Evolutionary conservation across 1,140 invertebrate species (phyloP).

Genomic region (Metaphire vulgaris): DNA sequence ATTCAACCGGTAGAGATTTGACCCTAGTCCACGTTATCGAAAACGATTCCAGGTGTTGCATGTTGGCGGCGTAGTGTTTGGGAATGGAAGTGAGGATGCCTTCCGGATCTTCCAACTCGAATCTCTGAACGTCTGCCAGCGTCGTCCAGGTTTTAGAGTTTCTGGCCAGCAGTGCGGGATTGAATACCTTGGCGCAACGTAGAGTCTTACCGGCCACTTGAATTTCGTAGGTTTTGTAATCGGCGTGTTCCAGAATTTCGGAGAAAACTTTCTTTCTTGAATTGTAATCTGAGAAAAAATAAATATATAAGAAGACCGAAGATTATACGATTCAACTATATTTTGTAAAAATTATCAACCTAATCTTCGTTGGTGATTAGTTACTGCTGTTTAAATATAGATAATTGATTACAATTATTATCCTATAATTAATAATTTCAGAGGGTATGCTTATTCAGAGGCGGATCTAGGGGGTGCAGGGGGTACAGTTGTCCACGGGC

Average conservation of each 20-base stretch:
- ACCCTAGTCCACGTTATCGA: constrained; percentile 6
- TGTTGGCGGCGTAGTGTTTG: not conserved
- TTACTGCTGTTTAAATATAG: too few species aligned
- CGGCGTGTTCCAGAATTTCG: not conserved
- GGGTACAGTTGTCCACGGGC: too few species aligned
- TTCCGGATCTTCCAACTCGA: constrained; percentile 19
- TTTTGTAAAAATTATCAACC: too few species aligned
- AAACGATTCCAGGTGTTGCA: constrained; percentile 1
- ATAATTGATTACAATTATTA: too few species aligned
- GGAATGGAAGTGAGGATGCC: not conserved
- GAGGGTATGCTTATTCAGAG: too few species aligned
- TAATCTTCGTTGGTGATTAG: too few species aligned
- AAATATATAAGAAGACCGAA: not conserved
- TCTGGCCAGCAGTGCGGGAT: constrained; percentile 6
- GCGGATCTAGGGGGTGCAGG: too few species aligned
- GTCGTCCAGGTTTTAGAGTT: constrained; percentile 1
- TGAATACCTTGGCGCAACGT: constrained; percentile 10
- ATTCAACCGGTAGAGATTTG: not conserved
- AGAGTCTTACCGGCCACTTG: not conserved
- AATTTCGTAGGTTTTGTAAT: not conserved
- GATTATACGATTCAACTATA: too few species aligned
- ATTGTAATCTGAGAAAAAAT: not conserved
- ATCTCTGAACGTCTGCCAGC: not conserved
- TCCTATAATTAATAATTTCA: too few species aligned
- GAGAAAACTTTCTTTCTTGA: constrained; percentile 4